phyloP scores from a whole-genome alignment of 2,888 invertebrate genomes.

The Polydrusus cervinus region DNA sequence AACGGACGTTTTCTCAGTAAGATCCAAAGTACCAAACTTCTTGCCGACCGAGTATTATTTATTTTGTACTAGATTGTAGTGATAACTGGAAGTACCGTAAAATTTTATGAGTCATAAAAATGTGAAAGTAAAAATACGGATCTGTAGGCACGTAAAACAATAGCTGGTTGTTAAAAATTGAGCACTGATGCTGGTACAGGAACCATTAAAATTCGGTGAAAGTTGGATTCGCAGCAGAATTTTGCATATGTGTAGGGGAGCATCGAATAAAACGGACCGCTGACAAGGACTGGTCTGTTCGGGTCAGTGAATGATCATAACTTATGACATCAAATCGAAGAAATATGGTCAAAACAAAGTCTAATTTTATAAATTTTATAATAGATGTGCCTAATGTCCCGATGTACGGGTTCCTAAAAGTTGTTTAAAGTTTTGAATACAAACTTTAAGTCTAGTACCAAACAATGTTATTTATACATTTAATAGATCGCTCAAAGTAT shows the following conservation, averaged over 20 bases:
- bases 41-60: not conserved
- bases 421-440: too few relatives aligned
- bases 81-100: slow-evolving; percentile 39
- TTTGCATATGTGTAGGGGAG: slow-evolving; percentile 40
- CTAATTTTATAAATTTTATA: too few relatives aligned
- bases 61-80: slow-evolving; percentile 25
- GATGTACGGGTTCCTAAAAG: too few relatives aligned
- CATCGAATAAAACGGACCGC: not conserved
- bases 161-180: slow-evolving; percentile 33
- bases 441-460: too few relatives aligned
- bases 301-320: too few relatives aligned
- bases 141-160: slow-evolving; percentile 44
- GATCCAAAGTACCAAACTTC: not conserved
- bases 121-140: slow-evolving; percentile 51
- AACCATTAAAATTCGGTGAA: slow-evolving; percentile 52
- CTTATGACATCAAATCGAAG: too few relatives aligned
- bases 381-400: too few relatives aligned
- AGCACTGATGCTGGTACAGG: slow-evolving; percentile 42
- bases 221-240: slow-evolving; percentile 40
- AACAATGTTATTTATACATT: too few relatives aligned
- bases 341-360: too few relatives aligned
- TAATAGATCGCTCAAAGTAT: too few relatives aligned
- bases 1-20: too few relatives aligned
- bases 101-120: slow-evolving; percentile 43
- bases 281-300: too few relatives aligned